Conservation (phyloP, 92 coral and sea anemone species). For the Muricea muricata region DNA sequence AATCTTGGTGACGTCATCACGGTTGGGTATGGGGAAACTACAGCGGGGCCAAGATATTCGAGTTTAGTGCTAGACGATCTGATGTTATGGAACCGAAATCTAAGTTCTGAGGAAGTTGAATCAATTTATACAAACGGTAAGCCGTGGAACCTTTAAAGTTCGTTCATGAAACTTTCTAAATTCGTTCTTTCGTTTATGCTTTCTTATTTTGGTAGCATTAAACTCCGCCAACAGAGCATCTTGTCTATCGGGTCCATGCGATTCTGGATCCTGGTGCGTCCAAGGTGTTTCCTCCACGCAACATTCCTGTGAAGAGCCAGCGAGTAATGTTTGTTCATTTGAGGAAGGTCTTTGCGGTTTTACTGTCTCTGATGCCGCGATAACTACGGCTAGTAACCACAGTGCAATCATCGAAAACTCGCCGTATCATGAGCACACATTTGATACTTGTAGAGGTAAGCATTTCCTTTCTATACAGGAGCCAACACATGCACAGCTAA, state of each 20-base stretch:
- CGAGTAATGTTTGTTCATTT: not conserved
- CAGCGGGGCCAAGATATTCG: not conserved
- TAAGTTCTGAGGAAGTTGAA: not conserved
- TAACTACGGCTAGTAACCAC: not conserved
- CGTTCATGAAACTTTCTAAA: not conserved
- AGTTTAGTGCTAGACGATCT: slow-evolving; percentile 24
- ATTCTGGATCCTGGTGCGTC: slow-evolving; percentile 1
- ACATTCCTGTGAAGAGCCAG: not conserved
- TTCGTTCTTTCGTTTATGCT: not conserved
- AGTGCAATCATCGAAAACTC: not conserved
- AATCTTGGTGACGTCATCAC: not conserved
- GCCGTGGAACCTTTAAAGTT: not conserved
- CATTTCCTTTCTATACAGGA: too few relatives aligned
- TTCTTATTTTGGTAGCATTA: not conserved
- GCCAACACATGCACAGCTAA: too few relatives aligned
- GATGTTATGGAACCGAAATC: slow-evolving; percentile 19
- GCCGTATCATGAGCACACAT: slow-evolving; percentile 27
- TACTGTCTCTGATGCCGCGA: not conserved
- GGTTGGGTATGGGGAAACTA: slow-evolving; percentile 9
- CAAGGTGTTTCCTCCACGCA: not conserved
- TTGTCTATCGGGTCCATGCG: slow-evolving; percentile 27
- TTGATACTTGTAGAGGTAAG: slow-evolving; percentile 10
- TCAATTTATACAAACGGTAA: not conserved
- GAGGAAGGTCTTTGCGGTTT: slow-evolving; percentile 2
- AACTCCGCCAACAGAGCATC: not conserved